Evolutionary conservation across 2,888 invertebrate genomes (phyloP).

Genomic region (Dolichomitus sp.): DNA sequence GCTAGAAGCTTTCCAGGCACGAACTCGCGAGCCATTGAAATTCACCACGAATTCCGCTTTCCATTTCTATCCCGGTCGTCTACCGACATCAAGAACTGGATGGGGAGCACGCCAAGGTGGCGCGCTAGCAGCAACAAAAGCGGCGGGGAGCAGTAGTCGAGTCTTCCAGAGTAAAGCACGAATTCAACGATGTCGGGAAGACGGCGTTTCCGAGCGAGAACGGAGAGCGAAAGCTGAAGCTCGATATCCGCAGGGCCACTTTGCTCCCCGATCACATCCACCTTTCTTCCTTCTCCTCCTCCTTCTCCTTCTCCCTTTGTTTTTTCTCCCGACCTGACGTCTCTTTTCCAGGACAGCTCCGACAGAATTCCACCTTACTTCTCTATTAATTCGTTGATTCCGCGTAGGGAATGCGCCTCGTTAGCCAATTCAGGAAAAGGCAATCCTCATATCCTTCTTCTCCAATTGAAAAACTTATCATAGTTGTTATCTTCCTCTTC

Average conservation of each 20-base stretch:
- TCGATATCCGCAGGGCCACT: conserved; percentile 70
- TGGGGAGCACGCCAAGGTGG: conserved; percentile 8
- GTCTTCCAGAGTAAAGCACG: conserved; percentile 44
- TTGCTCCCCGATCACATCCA: conserved; percentile 81
- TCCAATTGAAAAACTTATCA: not conserved
- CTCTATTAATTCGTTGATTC: conserved; percentile 36
- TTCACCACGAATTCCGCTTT: conserved; percentile 84
- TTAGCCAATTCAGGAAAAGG: conserved; percentile 13
- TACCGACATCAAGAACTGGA: conserved; percentile 38
- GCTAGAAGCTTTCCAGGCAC: conserved; percentile 82
- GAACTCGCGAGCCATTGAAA: conserved; percentile 83
- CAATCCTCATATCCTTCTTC: not conserved
- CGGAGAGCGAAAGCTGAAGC: conserved; percentile 56
- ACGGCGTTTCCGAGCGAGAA: conserved; percentile 38
- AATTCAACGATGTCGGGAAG: conserved; percentile 43
- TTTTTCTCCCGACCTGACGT: conserved; percentile 63
- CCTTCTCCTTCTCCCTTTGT: conserved; percentile 58
- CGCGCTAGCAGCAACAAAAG: conserved; percentile 55
- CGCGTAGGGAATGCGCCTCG: conserved; percentile 21
- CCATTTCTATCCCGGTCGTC: conserved; percentile 83
- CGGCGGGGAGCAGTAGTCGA: conserved; percentile 36
- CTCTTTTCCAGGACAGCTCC: conserved; percentile 54
- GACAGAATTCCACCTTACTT: conserved; percentile 31
- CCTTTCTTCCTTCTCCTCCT: conserved; percentile 72
- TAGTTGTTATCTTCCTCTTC: not conserved